Evolutionary conservation across 2,797 vertebrate genomes (phyloP).

Genomic region (Anolis apletophallus): DNA sequence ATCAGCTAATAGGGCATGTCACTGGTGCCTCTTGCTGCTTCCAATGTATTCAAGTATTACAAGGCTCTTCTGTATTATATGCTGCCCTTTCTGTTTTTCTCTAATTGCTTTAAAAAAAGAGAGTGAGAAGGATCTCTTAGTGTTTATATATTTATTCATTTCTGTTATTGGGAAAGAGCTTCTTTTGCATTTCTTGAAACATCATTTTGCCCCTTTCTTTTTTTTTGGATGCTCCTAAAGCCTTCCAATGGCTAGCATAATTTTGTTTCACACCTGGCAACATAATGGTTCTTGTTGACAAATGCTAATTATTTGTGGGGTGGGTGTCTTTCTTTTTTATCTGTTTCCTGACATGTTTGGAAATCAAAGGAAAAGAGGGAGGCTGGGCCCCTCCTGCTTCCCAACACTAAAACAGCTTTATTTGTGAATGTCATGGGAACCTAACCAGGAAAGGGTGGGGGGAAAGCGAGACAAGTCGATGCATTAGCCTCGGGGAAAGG

Average conservation of each 20-base stretch:
- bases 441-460: conserved; percentile 18
- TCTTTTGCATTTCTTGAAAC: conserved; percentile 51
- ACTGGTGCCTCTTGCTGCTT: conserved; percentile 42
- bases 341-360: conserved; percentile 45
- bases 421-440: conserved; percentile 67
- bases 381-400: conserved; percentile 28
- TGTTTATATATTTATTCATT: conserved; percentile 39
- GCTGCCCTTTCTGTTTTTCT: conserved; percentile 12
- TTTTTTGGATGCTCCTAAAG: conserved; percentile 45
- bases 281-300: conserved; percentile 64
- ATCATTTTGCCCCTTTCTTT: conserved; percentile 37
- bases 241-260: conserved; percentile 55
- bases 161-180: conserved; percentile 13
- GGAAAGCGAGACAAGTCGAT: conserved; percentile 58
- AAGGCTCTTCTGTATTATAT: rapidly evolving
- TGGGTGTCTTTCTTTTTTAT: neutral
- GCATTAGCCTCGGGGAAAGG: conserved; percentile 56
- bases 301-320: conserved; percentile 68
- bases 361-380: conserved; percentile 59
- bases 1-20: conserved; percentile 35
- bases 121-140: neutral
- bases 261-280: conserved; percentile 57
- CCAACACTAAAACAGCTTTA: conserved; percentile 62
- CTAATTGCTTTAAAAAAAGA: neutral
- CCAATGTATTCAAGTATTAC: neutral